These are phyloP conservation scores for Protomyctophum bolini DNA, from an alignment of 2,113 vertebrate genomes.

Conservation along the genomic window DNA sequence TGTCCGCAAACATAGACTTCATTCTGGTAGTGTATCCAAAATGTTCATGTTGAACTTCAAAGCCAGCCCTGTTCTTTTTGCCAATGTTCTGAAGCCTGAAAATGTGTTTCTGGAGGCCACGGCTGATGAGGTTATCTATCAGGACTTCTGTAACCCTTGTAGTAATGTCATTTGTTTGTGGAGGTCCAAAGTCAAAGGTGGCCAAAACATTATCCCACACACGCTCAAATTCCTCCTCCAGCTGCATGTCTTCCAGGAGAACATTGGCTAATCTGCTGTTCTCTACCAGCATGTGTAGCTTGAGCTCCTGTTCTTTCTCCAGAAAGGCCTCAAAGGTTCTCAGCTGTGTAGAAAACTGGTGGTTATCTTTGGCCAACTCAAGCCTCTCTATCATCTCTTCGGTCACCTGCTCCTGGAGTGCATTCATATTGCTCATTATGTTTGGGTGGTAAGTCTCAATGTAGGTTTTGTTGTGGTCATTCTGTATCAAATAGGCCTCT, in stretches of 20 bases:
- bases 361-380: conserved; percentile 45
- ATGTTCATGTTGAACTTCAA: conserved; percentile 63
- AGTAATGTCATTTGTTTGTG: conserved; percentile 65
- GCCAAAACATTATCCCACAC: conserved; percentile 70
- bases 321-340: conserved; percentile 58
- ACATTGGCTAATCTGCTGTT: conserved; percentile 52
- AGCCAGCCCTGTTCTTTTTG: conserved; percentile 33
- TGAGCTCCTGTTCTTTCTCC: conserved; percentile 61
- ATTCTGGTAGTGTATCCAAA: conserved; percentile 71
- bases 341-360: conserved; percentile 61
- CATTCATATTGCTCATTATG: conserved; percentile 54
- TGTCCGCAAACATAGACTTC: conserved; percentile 68
- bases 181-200: conserved; percentile 55
- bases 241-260: conserved; percentile 51
- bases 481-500: conserved; percentile 58
- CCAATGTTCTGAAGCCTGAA: conserved; percentile 41
- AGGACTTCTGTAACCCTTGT: conserved; percentile 59
- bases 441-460: conserved; percentile 60
- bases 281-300: conserved; percentile 56
- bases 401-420: conserved; percentile 54
- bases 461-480: conserved; percentile 49
- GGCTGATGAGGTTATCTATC: conserved; percentile 61
- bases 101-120: conserved; percentile 66
- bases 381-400: conserved; percentile 45
- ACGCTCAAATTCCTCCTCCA: conserved; percentile 72